Evolutionary conservation across 2,888 invertebrate genomes (phyloP).

Genomic region (Helleia helle): DNA sequence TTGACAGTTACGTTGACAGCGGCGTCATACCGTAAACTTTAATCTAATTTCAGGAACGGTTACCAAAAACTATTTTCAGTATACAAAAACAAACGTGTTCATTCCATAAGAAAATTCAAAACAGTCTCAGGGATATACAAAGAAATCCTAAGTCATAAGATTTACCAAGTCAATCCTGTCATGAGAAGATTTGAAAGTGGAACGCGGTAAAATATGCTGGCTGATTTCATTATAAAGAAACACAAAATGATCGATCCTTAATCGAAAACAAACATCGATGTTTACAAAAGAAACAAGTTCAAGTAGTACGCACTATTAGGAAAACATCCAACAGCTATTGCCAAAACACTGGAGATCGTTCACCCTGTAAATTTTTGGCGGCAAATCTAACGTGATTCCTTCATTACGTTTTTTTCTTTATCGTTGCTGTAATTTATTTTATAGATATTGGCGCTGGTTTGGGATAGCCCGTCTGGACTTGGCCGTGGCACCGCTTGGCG

Average conservation of each 20-base stretch:
- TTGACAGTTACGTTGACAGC: neutral
- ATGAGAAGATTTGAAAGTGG: neutral
- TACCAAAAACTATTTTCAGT: no score
- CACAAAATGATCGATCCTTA: slow-evolving; percentile 6
- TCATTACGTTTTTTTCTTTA: slow-evolving; percentile 62
- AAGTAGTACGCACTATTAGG: slow-evolving; percentile 57
- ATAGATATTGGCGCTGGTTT: slow-evolving; percentile 72
- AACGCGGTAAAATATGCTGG: neutral
- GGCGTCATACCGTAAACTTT: no score
- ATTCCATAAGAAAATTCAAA: no score
- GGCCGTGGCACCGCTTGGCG: slow-evolving; percentile 71
- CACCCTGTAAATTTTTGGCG: slow-evolving; percentile 64
- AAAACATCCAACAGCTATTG: slow-evolving; percentile 57
- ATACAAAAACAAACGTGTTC: no score
- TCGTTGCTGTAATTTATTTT: slow-evolving; percentile 65
- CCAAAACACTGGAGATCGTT: slow-evolving; percentile 70
- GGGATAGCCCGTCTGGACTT: slow-evolving; percentile 68
- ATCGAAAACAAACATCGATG: slow-evolving; percentile 17
- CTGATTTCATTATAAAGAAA: neutral
- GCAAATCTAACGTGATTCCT: slow-evolving; percentile 58
- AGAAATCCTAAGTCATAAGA: no score
- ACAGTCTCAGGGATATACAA: no score
- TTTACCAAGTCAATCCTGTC: no score
- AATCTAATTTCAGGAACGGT: no score
- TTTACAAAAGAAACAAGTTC: slow-evolving; percentile 39